Conservation (phyloP, 1,140 invertebrate genomes). For the Leptinotarsa defecta region DNA sequence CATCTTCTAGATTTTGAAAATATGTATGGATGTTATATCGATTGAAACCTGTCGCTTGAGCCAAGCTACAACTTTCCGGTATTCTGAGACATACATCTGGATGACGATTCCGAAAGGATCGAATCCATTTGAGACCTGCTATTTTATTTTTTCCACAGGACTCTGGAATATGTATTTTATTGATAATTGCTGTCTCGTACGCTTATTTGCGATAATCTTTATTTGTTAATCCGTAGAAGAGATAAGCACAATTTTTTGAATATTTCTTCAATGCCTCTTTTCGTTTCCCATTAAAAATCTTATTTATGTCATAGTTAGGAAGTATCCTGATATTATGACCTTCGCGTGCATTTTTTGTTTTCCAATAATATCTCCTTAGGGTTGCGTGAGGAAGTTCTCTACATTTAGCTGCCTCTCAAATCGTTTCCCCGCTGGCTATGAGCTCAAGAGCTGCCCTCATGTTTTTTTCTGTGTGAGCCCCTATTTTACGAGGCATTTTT, state of each 20-base stretch:
- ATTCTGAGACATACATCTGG: conserved; percentile 51
- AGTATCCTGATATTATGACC: background rate
- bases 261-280: background rate
- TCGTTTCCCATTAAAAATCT: background rate
- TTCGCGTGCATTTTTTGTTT: background rate
- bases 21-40: conserved; percentile 32
- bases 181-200: background rate
- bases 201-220: background rate
- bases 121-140: conserved; percentile 33
- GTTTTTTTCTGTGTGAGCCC: no score
- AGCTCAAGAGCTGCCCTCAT: no score
- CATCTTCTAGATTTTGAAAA: conserved; percentile 52
- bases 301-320: background rate
- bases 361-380: no score
- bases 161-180: conserved; percentile 11
- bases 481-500: no score
- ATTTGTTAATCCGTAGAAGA: no score
- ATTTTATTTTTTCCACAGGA: conserved; percentile 20
- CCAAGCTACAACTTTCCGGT: conserved; percentile 55
- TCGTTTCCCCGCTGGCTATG: no score
- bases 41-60: conserved; percentile 49
- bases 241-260: background rate
- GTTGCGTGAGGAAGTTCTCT: no score
- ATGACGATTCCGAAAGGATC: conserved; percentile 21
- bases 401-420: no score